Base-by-base conservation (phyloP, 2,113 vertebrate genomes). In the Syngnathus typhle region DNA sequence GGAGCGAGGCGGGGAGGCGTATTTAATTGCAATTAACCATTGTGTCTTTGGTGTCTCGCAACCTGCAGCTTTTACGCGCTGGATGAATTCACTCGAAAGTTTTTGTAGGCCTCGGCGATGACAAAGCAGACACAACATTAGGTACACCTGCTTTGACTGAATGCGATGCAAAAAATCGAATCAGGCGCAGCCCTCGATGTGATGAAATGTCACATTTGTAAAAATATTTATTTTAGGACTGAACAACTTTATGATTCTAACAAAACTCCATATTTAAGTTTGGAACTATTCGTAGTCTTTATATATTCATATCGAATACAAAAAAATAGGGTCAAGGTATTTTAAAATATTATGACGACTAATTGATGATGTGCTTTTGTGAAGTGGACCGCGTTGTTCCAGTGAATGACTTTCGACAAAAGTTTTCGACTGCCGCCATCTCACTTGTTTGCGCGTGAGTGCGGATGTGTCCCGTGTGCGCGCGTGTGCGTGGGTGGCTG, bases 21-120 rank as follows among this genome's bases (percentile, higher is more conserved):
- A 85, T 79, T 89, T 89, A 88, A 90, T 90, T 88, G 85, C 88
- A 90, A 90, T 91, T 89, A 91, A 88, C 85, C 81, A 88, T 89
- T 91, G 90, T 90, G 60, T 47, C 6, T 23, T 58, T 23, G 86
- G 64, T 88, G 84, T 90, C 86, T 86, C 83, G 79, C 85, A 85
- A 80, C 78, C 80, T 87, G 84, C 78, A 78, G 79, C 85, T 82
- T 82, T 70, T 69, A 69, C 75, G 80, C 51, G 80, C 6, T 73
- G 65, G 55, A 64, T 71, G 65, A 75, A 79, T 78, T 78, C 84
- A 69, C 65, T 52, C 67, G 61, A 66, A 82, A 43, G 80, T 85
- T 81, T 77, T 49, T 85, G 21, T 4, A 51, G 37, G 39, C 5
- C 38, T 18, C 7, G 8, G 18, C 16, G 56, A 36, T 18, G 27